Conservation (phyloP, 2,113 vertebrate genomes). For the Pachyramphus minor region DNA sequence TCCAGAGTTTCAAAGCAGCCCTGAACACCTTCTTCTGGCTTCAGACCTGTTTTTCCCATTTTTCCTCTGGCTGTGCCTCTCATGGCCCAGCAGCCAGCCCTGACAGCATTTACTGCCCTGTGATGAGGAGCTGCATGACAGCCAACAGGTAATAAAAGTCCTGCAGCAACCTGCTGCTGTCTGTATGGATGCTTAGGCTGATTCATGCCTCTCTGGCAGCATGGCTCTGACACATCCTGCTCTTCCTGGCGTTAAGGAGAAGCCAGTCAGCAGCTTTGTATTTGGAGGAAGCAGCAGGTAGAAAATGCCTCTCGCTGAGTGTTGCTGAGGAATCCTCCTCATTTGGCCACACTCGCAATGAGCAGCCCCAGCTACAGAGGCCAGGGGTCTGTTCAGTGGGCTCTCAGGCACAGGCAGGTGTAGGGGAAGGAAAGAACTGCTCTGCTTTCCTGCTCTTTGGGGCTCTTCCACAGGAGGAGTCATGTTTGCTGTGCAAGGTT, state of each 20-base stretch:
- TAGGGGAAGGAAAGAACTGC: not conserved
- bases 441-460: not conserved
- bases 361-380: not conserved
- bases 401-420: not conserved
- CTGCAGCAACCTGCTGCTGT: not conserved
- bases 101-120: not conserved
- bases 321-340: not conserved
- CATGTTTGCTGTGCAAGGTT: not conserved
- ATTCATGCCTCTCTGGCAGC: not conserved
- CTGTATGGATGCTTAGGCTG: not conserved
- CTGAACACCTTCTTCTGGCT: not conserved
- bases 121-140: not conserved
- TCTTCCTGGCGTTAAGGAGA: not conserved
- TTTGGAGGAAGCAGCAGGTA: not conserved
- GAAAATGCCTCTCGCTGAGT: not conserved
- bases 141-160: not conserved
- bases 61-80: not conserved
- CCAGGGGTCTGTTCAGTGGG: not conserved
- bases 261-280: not conserved
- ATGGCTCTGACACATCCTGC: not conserved
- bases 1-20: not conserved
- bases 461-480: not conserved
- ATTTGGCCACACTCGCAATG: fast-evolving
- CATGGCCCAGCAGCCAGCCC: fast-evolving
- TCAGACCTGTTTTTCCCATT: not conserved